Percentiles rank a stretch among this genome's conserved stretches.
These are phyloP conservation scores for Carassius gibelio DNA, from an alignment of 2,113 vertebrate genomes.

Conservation along the genomic window DNA sequence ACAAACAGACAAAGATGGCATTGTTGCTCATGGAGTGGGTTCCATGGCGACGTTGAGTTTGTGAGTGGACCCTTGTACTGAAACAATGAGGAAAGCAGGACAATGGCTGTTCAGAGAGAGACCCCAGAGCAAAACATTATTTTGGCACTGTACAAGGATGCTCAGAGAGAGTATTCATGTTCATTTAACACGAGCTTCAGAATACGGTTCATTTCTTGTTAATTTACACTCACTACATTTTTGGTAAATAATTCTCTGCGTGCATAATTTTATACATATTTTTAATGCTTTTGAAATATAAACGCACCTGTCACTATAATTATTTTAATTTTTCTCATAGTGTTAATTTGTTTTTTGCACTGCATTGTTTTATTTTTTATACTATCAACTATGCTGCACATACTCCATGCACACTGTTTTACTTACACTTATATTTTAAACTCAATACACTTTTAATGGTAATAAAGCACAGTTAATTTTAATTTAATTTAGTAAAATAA, in stretches of 20 bases:
- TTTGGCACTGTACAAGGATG: slow-evolving; percentile 1
- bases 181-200: neutral
- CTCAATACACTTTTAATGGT: neutral
- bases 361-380: neutral
- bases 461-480: neutral
- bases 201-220: neutral
- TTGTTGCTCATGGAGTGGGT: slow-evolving; percentile 53
- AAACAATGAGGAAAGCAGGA: slow-evolving; percentile 48
- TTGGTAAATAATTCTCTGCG: neutral
- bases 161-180: neutral
- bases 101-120: slow-evolving; percentile 48
- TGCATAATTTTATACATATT: neutral
- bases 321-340: neutral
- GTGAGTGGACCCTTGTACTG: slow-evolving; percentile 56
- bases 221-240: neutral
- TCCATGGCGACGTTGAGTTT: slow-evolving; percentile 34
- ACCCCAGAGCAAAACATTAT: slow-evolving; percentile 10
- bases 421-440: neutral
- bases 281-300: neutral
- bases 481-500: neutral
- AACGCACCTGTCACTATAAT: neutral
- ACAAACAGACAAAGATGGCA: slow-evolving; percentile 57
- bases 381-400: neutral
- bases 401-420: neutral
- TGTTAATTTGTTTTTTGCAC: neutral